Evolutionary conservation across 2,888 invertebrate species (phyloP), one percentile per base, ranked within the genome.

Genomic region (Antheraea assamensis): DNA sequence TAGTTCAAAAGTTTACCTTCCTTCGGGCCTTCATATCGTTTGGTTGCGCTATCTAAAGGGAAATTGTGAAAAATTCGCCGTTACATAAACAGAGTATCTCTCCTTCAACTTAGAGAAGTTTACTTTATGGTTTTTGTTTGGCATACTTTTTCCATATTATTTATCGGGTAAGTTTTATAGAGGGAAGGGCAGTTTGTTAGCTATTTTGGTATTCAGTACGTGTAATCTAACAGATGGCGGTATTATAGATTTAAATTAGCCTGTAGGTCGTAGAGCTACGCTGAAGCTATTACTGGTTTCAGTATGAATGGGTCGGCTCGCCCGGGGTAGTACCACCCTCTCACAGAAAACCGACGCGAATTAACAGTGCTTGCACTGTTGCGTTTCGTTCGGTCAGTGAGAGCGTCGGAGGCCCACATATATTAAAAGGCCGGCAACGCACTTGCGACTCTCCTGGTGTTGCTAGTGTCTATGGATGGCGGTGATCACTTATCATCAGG

Each of bases 1-100:
- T 76, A 80, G 79, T 81, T 78, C 52, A 72, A 75, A 82, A 83
- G 80, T 82, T 81, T 81, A 82, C 83, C 82, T 83, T 80, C 78
- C 77, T 76, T 70, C 76, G 68, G 66, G 64, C 75, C 74, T 79
- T 76, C 76, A 73, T 80, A 81, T 78, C 76, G 77, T 73, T 72
- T 71, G 74, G 75, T 78, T 78, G 76, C 79, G 74, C 74, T 74
- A 75, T 78, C 74, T 72, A 42, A 74, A 71, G 73, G 76, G 72
- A 76, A 76, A 80, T 77, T 78, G 78, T 55, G 75, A 76, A 75
- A 74, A 74, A 74, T 74, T 74, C 30, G 71, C 74, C 72, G 61
- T 52, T 68, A 74, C 71, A 68, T 73, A 72, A 66, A 55, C 71
- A 66, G 52, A 66, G 75, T 73, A 75, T 74, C 72, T 75, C 64